Conservation (phyloP, 2,888 invertebrate genomes). For the Limnephilus rhombicus region DNA sequence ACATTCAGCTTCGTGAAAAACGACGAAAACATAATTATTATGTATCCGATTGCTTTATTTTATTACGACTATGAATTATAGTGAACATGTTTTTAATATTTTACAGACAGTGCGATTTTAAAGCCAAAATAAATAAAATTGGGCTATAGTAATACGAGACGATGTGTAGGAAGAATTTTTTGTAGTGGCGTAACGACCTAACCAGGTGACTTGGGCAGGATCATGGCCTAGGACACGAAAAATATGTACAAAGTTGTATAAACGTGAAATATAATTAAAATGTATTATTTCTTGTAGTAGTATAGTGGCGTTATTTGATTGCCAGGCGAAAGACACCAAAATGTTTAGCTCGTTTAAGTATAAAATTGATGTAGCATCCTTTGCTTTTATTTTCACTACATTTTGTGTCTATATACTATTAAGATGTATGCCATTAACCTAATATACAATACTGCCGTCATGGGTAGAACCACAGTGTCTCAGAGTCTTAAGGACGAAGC, state of each 20-base stretch:
- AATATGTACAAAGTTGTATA: not conserved
- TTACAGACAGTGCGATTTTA: not conserved
- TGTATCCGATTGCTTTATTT: not conserved
- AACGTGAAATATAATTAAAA: not conserved
- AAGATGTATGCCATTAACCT: too few species aligned
- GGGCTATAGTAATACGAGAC: not conserved
- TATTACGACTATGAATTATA: not conserved
- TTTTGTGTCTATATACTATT: too few species aligned
- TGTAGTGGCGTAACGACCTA: not conserved
- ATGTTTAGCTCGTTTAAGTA: too few species aligned
- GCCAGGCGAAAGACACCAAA: too few species aligned
- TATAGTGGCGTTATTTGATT: too few species aligned
- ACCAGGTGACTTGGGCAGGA: not conserved
- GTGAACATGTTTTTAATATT: not conserved
- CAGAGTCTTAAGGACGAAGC: too few species aligned
- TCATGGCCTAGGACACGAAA: not conserved
- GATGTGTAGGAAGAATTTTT: not conserved
- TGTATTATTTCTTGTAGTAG: too few species aligned
- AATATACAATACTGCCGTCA: too few species aligned
- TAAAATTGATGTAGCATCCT: too few species aligned
- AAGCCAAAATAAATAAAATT: not conserved
- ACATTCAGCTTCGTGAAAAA: not conserved
- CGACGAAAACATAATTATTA: not conserved
- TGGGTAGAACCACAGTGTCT: too few species aligned
- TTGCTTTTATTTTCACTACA: too few species aligned